Evolutionary conservation across 2,797 vertebrate species (phyloP).

Genomic region (Bovichtus variegatus): DNA sequence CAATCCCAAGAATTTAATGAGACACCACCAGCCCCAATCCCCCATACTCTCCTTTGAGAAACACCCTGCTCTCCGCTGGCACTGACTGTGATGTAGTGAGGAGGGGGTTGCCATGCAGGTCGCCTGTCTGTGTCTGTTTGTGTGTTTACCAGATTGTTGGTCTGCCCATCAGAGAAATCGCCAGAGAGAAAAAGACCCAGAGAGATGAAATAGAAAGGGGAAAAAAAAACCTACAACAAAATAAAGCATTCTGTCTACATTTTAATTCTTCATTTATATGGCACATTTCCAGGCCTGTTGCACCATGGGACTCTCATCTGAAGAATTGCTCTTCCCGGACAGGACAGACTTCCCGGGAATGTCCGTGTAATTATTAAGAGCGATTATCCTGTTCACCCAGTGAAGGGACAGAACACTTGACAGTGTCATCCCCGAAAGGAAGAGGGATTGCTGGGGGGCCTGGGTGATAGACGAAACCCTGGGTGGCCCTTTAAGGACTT

Average conservation of each 20-base stretch:
- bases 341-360: conserved; percentile 78
- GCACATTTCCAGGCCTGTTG: conserved; percentile 56
- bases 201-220: conserved; percentile 63
- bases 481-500: conserved; percentile 79
- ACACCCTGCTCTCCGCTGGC: conserved; percentile 80
- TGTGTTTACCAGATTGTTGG: conserved; percentile 79
- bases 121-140: conserved; percentile 74
- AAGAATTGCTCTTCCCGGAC: conserved; percentile 66
- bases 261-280: conserved; percentile 64
- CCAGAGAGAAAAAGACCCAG: conserved; percentile 60
- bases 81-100: conserved; percentile 72
- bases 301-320: conserved; percentile 60
- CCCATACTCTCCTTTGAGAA: conserved; percentile 79
- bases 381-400: conserved; percentile 83
- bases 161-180: conserved; percentile 75
- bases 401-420: conserved; percentile 81
- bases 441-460: conserved; percentile 79
- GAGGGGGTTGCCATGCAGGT: conserved; percentile 71
- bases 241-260: conserved; percentile 51
- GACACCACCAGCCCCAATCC: conserved; percentile 91
- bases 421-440: conserved; percentile 83
- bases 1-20: conserved; percentile 99
- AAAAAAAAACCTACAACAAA: conserved; percentile 25
- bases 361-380: conserved; percentile 86
- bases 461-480: conserved; percentile 79